Percentiles rank a stretch among this genome's conserved stretches.
Evolutionary conservation across 2,888 invertebrate genomes (phyloP).

Genomic region (Agonopterix heracliana): DNA sequence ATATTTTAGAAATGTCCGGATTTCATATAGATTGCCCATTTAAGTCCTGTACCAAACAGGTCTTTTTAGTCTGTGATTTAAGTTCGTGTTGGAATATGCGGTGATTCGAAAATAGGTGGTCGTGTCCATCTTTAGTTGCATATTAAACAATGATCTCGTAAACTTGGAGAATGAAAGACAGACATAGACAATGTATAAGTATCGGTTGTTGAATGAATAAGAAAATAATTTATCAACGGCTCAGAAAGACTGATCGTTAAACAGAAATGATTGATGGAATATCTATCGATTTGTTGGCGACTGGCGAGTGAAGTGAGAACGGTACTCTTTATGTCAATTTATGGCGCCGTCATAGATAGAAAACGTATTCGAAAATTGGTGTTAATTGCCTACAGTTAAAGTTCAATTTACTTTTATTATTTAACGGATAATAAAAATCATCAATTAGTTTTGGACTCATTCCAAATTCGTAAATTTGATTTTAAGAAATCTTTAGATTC

Average conservation of each 20-base stretch:
- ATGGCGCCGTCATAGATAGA: neutral
- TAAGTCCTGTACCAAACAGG: neutral
- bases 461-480: too few species aligned
- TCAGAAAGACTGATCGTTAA: conserved; percentile 42
- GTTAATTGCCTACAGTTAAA: neutral
- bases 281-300: conserved; percentile 24
- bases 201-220: conserved; percentile 26
- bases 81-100: too few species aligned
- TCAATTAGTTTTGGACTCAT: too few species aligned
- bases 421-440: too few species aligned
- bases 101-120: too few species aligned
- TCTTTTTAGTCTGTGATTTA: too few species aligned
- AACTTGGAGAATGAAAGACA: neutral
- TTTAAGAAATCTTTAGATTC: too few species aligned
- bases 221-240: conserved; percentile 27
- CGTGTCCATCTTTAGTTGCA: too few species aligned
- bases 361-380: neutral
- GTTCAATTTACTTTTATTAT: too few species aligned
- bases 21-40: neutral
- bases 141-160: too few species aligned
- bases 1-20: neutral
- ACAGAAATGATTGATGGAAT: conserved; percentile 32
- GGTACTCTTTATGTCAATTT: conserved; percentile 6
- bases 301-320: conserved; percentile 2
- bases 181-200: neutral